Percentiles rank a stretch among this genome's conserved stretches.
Evolutionary conservation across 1,140 invertebrate species (phyloP).

Genomic region (Drosophila sechellia): DNA sequence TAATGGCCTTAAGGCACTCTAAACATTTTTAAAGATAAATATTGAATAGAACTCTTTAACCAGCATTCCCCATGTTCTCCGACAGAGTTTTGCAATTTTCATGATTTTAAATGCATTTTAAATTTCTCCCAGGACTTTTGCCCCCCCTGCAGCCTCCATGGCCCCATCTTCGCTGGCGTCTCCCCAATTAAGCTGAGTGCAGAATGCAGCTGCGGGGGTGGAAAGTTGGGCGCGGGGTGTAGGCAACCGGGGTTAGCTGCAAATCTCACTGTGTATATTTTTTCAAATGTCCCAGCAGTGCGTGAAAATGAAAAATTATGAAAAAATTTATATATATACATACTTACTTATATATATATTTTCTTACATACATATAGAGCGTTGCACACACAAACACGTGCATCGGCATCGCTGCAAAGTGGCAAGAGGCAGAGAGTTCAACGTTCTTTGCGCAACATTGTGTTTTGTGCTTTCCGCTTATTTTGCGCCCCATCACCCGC

Average conservation of each 20-base stretch:
- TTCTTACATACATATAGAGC: not conserved
- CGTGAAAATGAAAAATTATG: slow-evolving; percentile 83
- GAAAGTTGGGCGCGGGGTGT: slow-evolving; percentile 4
- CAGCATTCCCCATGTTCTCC: slow-evolving; percentile 1
- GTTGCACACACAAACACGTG: slow-evolving; percentile 9
- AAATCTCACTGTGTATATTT: slow-evolving; percentile 59
- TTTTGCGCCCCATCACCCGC: slow-evolving; percentile 58
- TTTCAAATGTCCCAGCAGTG: slow-evolving; percentile 80
- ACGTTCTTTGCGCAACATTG: slow-evolving; percentile 82
- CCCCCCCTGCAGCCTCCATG: too few relatives aligned
- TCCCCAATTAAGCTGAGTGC: slow-evolving; percentile 78
- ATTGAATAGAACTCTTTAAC: slow-evolving; percentile 1
- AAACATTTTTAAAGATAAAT: not conserved
- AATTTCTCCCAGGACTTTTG: slow-evolving; percentile 43
- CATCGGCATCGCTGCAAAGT: slow-evolving; percentile 27
- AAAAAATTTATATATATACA: slow-evolving; percentile 51
- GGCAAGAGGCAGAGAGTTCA: slow-evolving; percentile 65
- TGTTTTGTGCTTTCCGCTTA: slow-evolving; percentile 82
- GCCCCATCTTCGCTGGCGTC: slow-evolving; percentile 21
- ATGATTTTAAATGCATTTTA: slow-evolving; percentile 52
- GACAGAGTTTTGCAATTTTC: slow-evolving; percentile 12
- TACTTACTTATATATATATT: not conserved
- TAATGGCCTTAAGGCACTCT: not conserved
- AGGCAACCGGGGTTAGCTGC: slow-evolving; percentile 47
- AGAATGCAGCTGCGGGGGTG: slow-evolving; percentile 36